Evolutionary conservation across 2,797 vertebrate species (phyloP).

Genomic region (Squalus acanthias): DNA sequence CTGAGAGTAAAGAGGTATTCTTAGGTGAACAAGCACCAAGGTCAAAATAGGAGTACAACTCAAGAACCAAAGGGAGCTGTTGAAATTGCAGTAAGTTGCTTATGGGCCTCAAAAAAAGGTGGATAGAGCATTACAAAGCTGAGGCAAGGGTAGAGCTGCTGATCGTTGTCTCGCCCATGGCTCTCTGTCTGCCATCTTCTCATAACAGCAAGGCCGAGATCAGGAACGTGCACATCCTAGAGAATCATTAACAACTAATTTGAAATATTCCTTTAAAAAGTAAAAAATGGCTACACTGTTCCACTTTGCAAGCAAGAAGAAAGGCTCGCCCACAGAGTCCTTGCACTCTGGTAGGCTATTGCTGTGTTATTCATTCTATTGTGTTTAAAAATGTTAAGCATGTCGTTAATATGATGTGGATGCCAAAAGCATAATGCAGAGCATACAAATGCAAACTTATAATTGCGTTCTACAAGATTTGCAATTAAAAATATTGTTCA

Average conservation of each 20-base stretch:
- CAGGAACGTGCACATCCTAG: neutral
- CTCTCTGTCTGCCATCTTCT: neutral
- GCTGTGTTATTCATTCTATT: neutral
- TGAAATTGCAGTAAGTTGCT: neutral
- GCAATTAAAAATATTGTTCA: neutral
- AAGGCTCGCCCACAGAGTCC: too few relatives aligned
- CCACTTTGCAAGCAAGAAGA: neutral
- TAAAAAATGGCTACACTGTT: neutral
- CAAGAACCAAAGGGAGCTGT: neutral
- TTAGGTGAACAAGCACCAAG: neutral
- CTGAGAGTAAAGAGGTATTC: neutral
- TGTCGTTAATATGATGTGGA: neutral
- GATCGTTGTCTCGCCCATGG: neutral
- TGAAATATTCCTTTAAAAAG: neutral
- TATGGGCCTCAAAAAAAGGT: neutral
- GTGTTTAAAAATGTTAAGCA: neutral
- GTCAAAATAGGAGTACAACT: neutral
- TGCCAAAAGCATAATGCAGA: neutral
- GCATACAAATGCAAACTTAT: neutral
- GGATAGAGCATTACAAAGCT: neutral
- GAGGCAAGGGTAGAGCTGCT: neutral
- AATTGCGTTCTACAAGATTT: neutral
- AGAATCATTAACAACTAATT: neutral
- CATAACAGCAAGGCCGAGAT: neutral
- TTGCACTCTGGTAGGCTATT: neutral